phyloP scores from a whole-genome alignment of 2,888 invertebrate species.

The Alsophila aescularia region DNA sequence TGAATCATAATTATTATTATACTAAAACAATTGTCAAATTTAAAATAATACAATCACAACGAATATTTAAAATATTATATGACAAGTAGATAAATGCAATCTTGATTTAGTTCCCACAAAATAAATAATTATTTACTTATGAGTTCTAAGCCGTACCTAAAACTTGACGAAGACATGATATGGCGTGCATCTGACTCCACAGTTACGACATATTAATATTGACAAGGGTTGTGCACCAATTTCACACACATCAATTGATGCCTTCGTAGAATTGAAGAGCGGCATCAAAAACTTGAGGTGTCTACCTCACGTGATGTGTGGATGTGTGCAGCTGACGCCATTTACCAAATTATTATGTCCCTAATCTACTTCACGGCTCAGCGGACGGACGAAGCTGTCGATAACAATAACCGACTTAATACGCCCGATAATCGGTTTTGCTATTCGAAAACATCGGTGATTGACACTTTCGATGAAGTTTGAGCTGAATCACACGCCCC shows the following conservation, averaged over 20 bases:
- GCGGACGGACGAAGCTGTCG: conserved; percentile 72
- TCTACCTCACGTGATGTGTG: conserved; percentile 73
- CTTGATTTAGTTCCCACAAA: too few species aligned
- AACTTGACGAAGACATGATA: conserved; percentile 7
- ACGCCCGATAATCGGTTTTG: conserved; percentile 82
- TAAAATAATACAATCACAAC: too few species aligned
- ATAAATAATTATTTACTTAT: too few species aligned
- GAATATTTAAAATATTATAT: too few species aligned
- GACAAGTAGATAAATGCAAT: too few species aligned
- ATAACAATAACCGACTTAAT: conserved; percentile 84
- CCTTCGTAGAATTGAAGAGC: conserved; percentile 23
- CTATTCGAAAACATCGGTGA: conserved; percentile 81
- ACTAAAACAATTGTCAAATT: too few species aligned
- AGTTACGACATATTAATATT: conserved; percentile 34
- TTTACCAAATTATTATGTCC: conserved; percentile 81
- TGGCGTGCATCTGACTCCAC: conserved; percentile 76
- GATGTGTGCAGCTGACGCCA: conserved; percentile 81
- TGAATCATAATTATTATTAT: too few species aligned
- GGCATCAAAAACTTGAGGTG: conserved; percentile 53
- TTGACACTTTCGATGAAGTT: conserved; percentile 81
- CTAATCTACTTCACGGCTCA: conserved; percentile 81
- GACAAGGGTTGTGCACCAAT: conserved; percentile 26
- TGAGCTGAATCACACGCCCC: conserved; percentile 65
- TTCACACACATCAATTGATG: conserved; percentile 24
- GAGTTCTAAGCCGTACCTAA: neutral